A percentile compares a stretch with the other conserved stretches of the same genome.
phyloP scores from a whole-genome alignment of 1,140 invertebrate genomes.

The Conus betulinus region DNA sequence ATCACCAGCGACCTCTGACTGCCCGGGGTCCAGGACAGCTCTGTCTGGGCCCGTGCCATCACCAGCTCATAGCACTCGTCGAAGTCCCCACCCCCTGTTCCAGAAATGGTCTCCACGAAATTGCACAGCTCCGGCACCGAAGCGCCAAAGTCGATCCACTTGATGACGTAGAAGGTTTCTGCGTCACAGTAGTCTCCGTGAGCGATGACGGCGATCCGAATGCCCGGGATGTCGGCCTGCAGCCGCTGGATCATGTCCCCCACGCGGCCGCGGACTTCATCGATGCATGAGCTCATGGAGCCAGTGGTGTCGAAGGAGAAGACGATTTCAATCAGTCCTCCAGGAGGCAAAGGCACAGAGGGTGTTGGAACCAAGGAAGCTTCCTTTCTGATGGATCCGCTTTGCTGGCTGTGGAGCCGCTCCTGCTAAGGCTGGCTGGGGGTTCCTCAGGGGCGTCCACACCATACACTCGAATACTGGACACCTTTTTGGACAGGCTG shows the following conservation, averaged over 20 bases:
- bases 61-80: conserved; percentile 69
- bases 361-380: background rate
- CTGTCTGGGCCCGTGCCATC: conserved; percentile 56
- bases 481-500: background rate
- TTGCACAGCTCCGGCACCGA: conserved; percentile 49
- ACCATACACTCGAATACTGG: conserved; percentile 13
- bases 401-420: background rate
- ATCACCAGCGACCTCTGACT: conserved; percentile 63
- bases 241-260: conserved; percentile 69
- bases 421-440: background rate
- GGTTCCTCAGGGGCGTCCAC: background rate
- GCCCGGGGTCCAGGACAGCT: conserved; percentile 67
- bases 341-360: conserved; percentile 46
- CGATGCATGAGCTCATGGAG: conserved; percentile 65
- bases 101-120: conserved; percentile 54
- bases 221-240: conserved; percentile 67
- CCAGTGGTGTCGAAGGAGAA: conserved; percentile 74
- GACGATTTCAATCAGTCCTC: conserved; percentile 67
- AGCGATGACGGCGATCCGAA: conserved; percentile 64
- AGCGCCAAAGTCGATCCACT: conserved; percentile 59
- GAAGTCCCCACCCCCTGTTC: conserved; percentile 56
- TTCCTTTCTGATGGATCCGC: background rate
- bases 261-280: conserved; percentile 61
- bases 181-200: conserved; percentile 69
- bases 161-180: conserved; percentile 55